phyloP scores from a whole-genome alignment of 2,113 vertebrate genomes.

The Myrmecobius fasciatus region DNA sequence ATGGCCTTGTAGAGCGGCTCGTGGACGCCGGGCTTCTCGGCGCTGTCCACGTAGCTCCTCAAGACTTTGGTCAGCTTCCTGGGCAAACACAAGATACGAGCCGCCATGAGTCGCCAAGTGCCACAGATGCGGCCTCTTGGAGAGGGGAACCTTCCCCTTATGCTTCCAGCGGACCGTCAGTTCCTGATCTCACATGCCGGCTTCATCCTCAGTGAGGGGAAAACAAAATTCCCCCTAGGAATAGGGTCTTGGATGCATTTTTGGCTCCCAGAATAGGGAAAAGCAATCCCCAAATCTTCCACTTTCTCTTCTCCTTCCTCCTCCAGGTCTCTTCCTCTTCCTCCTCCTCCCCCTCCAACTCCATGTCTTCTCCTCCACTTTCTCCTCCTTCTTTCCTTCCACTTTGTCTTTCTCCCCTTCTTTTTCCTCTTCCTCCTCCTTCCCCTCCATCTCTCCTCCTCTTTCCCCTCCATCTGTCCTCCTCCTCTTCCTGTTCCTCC shows the following conservation, averaged over 20 bases:
- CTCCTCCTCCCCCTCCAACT: too few relatives aligned
- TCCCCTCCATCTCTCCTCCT: too few relatives aligned
- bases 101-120: neutral
- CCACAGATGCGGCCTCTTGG: neutral
- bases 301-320: too few relatives aligned
- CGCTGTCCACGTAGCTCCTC: conserved; percentile 94
- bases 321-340: too few relatives aligned
- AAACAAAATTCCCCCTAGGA: neutral
- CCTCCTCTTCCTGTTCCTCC: too few relatives aligned
- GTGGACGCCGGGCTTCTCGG: conserved; percentile 89
- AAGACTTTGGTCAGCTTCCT: conserved; percentile 97
- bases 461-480: too few relatives aligned
- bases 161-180: neutral
- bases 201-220: neutral
- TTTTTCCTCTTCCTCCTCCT: too few relatives aligned
- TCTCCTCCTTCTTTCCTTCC: too few relatives aligned
- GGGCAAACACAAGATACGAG: neutral
- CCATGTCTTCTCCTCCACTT: too few relatives aligned
- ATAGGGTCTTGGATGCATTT: neutral
- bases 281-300: neutral
- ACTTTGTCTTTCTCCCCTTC: too few relatives aligned
- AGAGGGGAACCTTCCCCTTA: neutral
- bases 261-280: neutral
- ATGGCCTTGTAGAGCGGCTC: conserved; percentile 96
- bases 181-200: neutral